Evolutionary conservation across 2,113 vertebrate genomes (phyloP).

Genomic region (Myanophis thanlyinensis): DNA sequence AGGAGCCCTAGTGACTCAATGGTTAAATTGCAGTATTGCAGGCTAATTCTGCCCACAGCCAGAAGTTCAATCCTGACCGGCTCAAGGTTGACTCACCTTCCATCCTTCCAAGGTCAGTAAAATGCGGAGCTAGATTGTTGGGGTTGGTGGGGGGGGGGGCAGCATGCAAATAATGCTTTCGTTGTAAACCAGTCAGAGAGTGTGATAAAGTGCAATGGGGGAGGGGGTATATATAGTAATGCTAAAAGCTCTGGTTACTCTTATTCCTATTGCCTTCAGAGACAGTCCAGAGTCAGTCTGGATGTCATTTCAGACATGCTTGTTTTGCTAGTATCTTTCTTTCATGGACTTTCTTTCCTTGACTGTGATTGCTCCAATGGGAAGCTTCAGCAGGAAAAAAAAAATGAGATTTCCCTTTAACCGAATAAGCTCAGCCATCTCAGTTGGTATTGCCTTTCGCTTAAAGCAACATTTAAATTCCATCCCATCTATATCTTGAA

Average conservation of each 20-base stretch:
- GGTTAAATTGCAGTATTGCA: too few relatives aligned
- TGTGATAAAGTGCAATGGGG: not conserved
- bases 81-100: not conserved
- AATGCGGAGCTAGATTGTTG: not conserved
- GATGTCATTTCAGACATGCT: not conserved
- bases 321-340: not conserved
- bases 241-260: not conserved
- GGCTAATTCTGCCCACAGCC: not conserved
- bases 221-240: not conserved
- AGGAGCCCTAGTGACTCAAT: not conserved
- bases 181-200: not conserved
- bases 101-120: not conserved
- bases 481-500: not conserved
- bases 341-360: not conserved
- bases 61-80: not conserved
- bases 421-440: not conserved
- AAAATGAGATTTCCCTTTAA: not conserved
- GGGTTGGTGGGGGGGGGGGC: too few relatives aligned
- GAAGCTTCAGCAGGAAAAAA: not conserved
- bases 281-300: not conserved
- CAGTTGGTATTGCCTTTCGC: not conserved
- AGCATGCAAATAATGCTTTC: not conserved
- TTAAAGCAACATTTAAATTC: not conserved
- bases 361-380: too few relatives aligned
- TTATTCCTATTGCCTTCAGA: not conserved